Base-by-base conservation (phyloP, 2,113 vertebrate species). In the Centropus bengalensis region DNA sequence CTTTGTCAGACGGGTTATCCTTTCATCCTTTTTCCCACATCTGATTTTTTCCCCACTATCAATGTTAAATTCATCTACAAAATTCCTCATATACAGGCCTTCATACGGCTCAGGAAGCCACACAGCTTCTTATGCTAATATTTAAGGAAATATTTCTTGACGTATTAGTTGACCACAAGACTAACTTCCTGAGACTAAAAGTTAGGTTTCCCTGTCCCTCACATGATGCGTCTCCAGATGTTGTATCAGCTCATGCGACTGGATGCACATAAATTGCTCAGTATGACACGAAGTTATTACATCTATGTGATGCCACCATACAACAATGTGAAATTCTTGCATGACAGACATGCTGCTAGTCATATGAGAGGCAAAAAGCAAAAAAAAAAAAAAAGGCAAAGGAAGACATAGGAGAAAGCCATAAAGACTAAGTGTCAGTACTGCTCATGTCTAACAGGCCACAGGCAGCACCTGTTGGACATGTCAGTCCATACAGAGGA, bases 101-200 rank as follows among this genome's bases (percentile, higher is more conserved):
- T 49, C 22, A 55, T 24, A 38, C 5, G 6, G 2, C 28, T 70
- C 0, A 0, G 13, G 28, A 93, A 87, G 11, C 2, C 32, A 33
- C 21, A 27, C 8, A 36, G 10, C 6, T 4, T 87, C 6, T 70
- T 44, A 19, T 5, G 18, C 4, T 64, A 38, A 60, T 23, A 74
- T 18, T 60, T 30, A 80, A 64, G 17, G 8, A 88, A 64, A 30
- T 40, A 66, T 49, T 54, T 67, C 20, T 30, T 2, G 2, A 49
- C 24, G 8, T 84, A 81, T 70, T 56, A 58, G 3, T 81, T 78
- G 30, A 62, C 3, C 2, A 83, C 44, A 80, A 26, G 40, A 55
- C 0, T 14, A 76, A 38, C 7, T 44, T 33, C 8, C 2, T 38
- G 38, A 66, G 21, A 73, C 9, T 12, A 66, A 76, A 47, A 12